Evolutionary conservation across 2,888 invertebrate genomes (phyloP).

Genomic region (Harpagoxenus sublaevis): DNA sequence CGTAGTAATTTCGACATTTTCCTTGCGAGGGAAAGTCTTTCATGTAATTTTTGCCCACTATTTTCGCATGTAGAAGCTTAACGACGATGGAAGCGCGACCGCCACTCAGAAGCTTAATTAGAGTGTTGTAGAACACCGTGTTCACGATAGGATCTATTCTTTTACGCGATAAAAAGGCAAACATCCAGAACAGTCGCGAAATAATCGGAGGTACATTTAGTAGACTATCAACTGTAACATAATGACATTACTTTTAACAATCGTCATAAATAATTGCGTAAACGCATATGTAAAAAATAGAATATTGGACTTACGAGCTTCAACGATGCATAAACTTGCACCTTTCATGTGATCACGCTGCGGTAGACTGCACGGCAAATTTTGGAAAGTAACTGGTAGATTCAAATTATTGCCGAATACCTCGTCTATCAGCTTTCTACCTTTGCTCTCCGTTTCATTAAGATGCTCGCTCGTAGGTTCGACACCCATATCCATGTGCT

Average conservation of each 20-base stretch:
- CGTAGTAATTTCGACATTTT: slow-evolving; percentile 74
- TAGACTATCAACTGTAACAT: slow-evolving; percentile 79
- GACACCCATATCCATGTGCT: slow-evolving; percentile 85
- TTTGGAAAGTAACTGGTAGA: slow-evolving; percentile 70
- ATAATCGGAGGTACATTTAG: slow-evolving; percentile 74
- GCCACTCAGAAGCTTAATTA: slow-evolving; percentile 81
- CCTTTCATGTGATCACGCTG: slow-evolving; percentile 81
- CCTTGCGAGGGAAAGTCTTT: slow-evolving; percentile 59
- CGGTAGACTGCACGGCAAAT: slow-evolving; percentile 73
- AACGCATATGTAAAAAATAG: not conserved
- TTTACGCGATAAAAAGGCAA: slow-evolving; percentile 77
- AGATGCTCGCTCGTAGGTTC: slow-evolving; percentile 78
- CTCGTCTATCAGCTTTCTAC: slow-evolving; percentile 69
- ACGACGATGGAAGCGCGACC: slow-evolving; percentile 83
- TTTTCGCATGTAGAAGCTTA: slow-evolving; percentile 80
- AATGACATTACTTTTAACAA: not conserved
- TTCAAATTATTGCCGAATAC: slow-evolving; percentile 81
- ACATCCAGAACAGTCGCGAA: slow-evolving; percentile 80
- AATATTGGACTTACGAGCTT: slow-evolving; percentile 78
- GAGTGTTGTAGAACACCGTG: slow-evolving; percentile 74
- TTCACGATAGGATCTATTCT: slow-evolving; percentile 80
- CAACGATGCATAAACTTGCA: slow-evolving; percentile 80
- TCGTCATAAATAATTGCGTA: not conserved
- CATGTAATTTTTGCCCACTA: slow-evolving; percentile 72
- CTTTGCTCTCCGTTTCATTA: slow-evolving; percentile 71